phyloP scores from a whole-genome alignment of 2,113 vertebrate genomes.

The Hylia prasina region DNA sequence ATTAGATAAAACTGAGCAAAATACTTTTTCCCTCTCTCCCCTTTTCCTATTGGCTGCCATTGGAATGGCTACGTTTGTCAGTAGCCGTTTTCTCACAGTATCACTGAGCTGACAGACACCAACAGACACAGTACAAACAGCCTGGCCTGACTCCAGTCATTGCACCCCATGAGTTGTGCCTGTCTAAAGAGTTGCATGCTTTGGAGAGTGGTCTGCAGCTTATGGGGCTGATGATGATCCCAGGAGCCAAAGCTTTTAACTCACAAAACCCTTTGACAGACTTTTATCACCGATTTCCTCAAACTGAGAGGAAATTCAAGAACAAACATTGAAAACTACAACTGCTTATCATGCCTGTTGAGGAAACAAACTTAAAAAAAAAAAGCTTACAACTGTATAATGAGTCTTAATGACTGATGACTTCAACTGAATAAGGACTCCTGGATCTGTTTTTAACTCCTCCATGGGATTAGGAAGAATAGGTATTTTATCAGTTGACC shows the following conservation, averaged over 20 bases:
- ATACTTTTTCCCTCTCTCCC: background rate
- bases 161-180: background rate
- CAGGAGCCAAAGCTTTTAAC: background rate
- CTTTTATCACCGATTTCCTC: background rate
- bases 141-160: background rate
- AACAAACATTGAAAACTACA: background rate
- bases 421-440: background rate
- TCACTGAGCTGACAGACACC: background rate
- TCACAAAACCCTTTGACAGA: background rate
- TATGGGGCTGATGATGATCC: background rate
- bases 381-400: background rate
- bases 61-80: background rate
- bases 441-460: background rate
- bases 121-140: accelerated
- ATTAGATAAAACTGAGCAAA: background rate
- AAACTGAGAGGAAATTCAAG: background rate
- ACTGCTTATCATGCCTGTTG: background rate
- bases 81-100: accelerated
- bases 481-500: background rate
- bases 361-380: background rate
- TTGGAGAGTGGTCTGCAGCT: background rate
- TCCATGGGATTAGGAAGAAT: background rate
- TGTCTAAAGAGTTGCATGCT: accelerated
- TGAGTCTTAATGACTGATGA: background rate
- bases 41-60: accelerated